Base-by-base conservation (phyloP, 2,888 invertebrate species). In the Ochlodes sylvanus region DNA sequence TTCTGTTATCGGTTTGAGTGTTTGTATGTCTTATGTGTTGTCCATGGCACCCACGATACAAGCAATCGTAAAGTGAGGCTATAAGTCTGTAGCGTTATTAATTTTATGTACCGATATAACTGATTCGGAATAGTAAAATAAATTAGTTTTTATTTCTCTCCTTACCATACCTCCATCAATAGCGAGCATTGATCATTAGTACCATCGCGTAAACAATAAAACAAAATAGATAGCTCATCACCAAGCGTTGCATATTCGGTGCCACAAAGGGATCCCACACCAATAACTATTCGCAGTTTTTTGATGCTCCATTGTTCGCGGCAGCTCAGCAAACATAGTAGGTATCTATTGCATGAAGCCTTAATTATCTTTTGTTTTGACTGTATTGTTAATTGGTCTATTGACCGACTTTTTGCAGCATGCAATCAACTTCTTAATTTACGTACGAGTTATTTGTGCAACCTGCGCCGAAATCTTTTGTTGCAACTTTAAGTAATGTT, bases 281-380 rank as follows among this genome's bases (percentile, higher is more conserved):
- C 34, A 58, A 10, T 19, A 55, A 32, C 54, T 54, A 54, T 42
- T 60, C 19, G 60, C 62, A 2, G 62, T 69, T 69, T 70, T 71
- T 67, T 61, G 69, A 70, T 64, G 56, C 69, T 70, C 77, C 76
- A 76, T 79, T 77, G 78, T 77, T 69, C 70, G 60, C 72, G 65
- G 68, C 73, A 72, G 70, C 70, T 74, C 62, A 64, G 71, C 71
- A 70, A 73, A 74, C 71, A 65, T 61, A 68, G 63, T 47, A 47
- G 47, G 47, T 73, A 72, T 75, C 71, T 73, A 72, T 82, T 83
- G 76, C 79, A 76, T 79, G 76, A 78, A 71, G 70, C 71, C 69
- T 78, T 79, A 79, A 87, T 84, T 87, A 84, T 84, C 88, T 86
- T 87, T 87, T 85, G 86, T 88, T 82, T 81, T 76, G 72, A 72